phyloP scores from a whole-genome alignment of 2,797 vertebrate genomes.

The Schizothorax lantsangensis region DNA sequence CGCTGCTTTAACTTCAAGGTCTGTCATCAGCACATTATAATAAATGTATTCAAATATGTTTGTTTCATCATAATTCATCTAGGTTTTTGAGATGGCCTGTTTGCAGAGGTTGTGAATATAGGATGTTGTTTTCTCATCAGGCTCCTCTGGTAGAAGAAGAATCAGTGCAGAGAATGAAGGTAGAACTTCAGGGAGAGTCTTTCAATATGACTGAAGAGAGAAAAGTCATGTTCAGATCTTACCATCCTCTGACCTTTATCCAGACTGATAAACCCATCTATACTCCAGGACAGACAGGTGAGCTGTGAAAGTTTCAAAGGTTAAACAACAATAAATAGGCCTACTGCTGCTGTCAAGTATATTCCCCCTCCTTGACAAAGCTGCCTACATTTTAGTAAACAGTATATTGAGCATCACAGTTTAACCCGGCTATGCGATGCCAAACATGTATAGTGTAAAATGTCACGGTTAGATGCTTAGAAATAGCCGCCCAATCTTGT shows the following conservation, averaged over 20 bases:
- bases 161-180: constrained; percentile 57
- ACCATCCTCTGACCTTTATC: constrained; percentile 76
- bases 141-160: constrained; percentile 60
- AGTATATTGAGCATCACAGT: no score
- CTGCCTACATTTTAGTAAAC: no score
- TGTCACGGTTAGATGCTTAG: no score
- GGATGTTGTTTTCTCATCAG: constrained; percentile 57
- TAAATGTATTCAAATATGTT: neutral
- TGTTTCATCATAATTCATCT: neutral
- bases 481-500: no score
- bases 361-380: no score
- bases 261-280: constrained; percentile 88
- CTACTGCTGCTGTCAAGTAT: neutral
- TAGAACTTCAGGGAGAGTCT: constrained; percentile 74
- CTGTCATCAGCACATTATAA: neutral
- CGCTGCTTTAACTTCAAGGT: constrained; percentile 71
- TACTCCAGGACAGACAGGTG: constrained; percentile 78
- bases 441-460: no score
- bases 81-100: neutral
- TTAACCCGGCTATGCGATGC: no score
- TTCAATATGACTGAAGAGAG: constrained; percentile 75
- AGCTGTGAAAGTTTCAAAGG: constrained; percentile 43
- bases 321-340: constrained; percentile 63
- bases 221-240: constrained; percentile 74
- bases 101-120: neutral